Percentiles rank a stretch among this genome's conserved stretches.
Evolutionary conservation across 2,888 invertebrate genomes (phyloP).

Genomic region (Protonemura montana): DNA sequence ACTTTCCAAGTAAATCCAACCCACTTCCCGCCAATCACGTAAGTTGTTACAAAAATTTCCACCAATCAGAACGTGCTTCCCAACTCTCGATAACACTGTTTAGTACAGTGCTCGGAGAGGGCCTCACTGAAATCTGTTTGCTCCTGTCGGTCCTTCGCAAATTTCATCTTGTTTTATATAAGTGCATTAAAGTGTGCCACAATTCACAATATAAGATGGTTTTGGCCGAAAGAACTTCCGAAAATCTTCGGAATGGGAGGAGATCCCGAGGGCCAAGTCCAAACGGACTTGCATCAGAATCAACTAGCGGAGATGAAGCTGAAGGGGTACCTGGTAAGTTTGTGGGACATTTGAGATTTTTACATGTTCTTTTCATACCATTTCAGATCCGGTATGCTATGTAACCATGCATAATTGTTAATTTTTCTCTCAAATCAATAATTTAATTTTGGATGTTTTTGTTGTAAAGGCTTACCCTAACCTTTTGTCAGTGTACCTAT

Average conservation of each 20-base stretch:
- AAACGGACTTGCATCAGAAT: constrained; percentile 82
- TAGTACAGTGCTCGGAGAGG: constrained; percentile 8
- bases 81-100: background rate
- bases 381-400: background rate
- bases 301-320: constrained; percentile 87
- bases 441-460: constrained; percentile 25
- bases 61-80: constrained; percentile 21
- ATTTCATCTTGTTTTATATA: constrained; percentile 29
- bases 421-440: background rate
- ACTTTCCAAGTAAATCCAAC: background rate
- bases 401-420: background rate
- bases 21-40: background rate
- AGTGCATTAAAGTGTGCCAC: background rate
- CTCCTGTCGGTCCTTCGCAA: background rate
- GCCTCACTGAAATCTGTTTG: constrained; percentile 12
- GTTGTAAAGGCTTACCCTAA: background rate
- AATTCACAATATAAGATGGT: constrained; percentile 69
- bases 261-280: constrained; percentile 92
- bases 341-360: constrained; percentile 20
- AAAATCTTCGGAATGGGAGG: constrained; percentile 83
- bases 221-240: constrained; percentile 85
- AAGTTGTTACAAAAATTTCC: constrained; percentile 17
- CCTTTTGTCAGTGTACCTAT: background rate
- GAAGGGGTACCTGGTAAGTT: constrained; percentile 61
- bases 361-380: background rate